Evolutionary conservation across 2,113 vertebrate species (phyloP).

Genomic region (Lathamus discolor): DNA sequence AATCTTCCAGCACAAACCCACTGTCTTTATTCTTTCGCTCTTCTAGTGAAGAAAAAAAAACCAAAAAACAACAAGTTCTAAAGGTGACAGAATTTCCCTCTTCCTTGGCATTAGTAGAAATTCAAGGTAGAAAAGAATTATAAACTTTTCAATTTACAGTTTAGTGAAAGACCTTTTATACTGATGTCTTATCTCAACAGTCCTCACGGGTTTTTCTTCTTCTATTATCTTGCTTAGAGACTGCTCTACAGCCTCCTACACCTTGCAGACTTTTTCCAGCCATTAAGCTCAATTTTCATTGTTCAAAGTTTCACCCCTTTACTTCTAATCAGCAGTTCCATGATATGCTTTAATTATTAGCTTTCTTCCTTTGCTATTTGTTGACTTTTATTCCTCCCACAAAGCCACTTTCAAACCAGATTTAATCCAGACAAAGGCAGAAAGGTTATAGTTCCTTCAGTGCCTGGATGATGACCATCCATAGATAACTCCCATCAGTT

Average conservation of each 20-base stretch:
- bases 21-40: not conserved
- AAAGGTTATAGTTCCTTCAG: not conserved
- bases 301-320: not conserved
- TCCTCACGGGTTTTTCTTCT: not conserved
- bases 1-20: not conserved
- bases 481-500: not conserved
- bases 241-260: not conserved
- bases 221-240: not conserved
- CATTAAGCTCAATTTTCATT: not conserved
- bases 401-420: not conserved
- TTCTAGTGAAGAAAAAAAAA: not conserved
- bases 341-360: not conserved
- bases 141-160: not conserved
- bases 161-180: not conserved
- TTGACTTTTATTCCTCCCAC: not conserved
- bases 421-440: not conserved
- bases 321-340: not conserved
- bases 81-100: not conserved
- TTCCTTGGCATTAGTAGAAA: not conserved
- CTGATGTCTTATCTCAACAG: not conserved
- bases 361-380: not conserved
- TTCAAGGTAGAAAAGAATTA: not conserved
- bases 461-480: accelerated
- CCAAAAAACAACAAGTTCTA: not conserved
- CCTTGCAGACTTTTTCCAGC: not conserved